Conservation (phyloP, 2,888 invertebrate genomes). For the Pristionchus entomophagus region DNA sequence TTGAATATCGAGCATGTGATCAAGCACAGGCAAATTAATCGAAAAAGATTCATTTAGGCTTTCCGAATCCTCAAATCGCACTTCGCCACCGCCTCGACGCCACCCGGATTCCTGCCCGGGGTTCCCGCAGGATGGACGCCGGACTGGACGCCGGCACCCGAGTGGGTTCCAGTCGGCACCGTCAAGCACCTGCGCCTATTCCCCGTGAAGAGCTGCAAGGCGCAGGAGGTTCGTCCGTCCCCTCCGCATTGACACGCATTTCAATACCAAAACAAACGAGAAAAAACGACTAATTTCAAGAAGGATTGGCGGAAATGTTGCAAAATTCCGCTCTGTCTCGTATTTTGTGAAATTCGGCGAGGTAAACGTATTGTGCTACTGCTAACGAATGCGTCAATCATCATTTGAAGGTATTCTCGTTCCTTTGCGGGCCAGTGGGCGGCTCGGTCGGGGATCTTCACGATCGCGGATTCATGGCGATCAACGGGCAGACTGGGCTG, state of each 20-base stretch:
- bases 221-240: slow-evolving; percentile 61
- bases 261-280: too few species aligned
- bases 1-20: background rate
- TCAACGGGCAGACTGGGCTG: slow-evolving; percentile 61
- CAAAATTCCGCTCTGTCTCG: too few species aligned
- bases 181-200: slow-evolving; percentile 60
- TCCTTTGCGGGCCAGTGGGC: slow-evolving; percentile 62
- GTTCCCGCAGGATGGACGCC: too few species aligned
- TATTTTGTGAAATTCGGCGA: background rate
- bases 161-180: slow-evolving; percentile 61
- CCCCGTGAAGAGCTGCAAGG: slow-evolving; percentile 68
- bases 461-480: slow-evolving; percentile 66
- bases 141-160: background rate
- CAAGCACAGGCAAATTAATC: background rate
- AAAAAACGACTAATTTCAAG: too few species aligned
- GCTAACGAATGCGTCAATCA: background rate
- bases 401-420: slow-evolving; percentile 59
- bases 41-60: background rate
- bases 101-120: too few species aligned
- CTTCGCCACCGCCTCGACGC: too few species aligned
- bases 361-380: too few species aligned
- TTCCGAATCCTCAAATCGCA: background rate
- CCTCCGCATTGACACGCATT: too few species aligned
- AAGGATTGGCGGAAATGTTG: too few species aligned
- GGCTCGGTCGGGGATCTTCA: slow-evolving; percentile 55